Conservation (phyloP, 2,113 vertebrate genomes). For the Azemiops feae region DNA sequence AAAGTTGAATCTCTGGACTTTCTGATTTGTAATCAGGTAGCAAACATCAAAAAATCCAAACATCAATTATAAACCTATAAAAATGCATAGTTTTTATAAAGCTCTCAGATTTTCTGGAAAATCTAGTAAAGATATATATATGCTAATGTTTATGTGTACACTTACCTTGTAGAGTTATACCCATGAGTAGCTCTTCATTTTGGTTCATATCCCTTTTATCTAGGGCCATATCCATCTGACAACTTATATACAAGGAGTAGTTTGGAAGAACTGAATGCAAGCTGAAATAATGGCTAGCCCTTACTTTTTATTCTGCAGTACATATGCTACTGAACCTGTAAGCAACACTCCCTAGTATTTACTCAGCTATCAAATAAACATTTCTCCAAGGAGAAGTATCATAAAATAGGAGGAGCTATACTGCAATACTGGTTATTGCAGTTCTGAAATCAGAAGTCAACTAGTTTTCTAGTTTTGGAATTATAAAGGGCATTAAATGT, state of each 20-base stretch:
- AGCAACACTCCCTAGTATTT: slow-evolving; percentile 11
- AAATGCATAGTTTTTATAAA: slow-evolving; percentile 19
- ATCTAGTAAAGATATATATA: slow-evolving; percentile 1
- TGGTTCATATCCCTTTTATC: slow-evolving; percentile 56
- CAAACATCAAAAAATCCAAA: background rate
- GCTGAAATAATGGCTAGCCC: background rate
- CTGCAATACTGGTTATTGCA: background rate
- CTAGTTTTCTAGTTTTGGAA: background rate
- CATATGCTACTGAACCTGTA: slow-evolving; percentile 18
- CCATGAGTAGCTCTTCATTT: slow-evolving; percentile 68
- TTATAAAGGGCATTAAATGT: background rate
- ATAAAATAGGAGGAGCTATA: slow-evolving; percentile 56
- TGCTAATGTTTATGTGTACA: background rate
- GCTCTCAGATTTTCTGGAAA: background rate
- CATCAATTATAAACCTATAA: slow-evolving; percentile 15
- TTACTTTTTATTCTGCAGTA: background rate
- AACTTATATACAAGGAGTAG: background rate
- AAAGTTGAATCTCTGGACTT: background rate
- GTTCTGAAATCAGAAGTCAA: background rate
- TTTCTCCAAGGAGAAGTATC: slow-evolving; percentile 22
- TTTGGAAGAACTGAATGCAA: slow-evolving; percentile 30
- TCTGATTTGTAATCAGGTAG: background rate
- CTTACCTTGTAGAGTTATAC: slow-evolving; percentile 70
- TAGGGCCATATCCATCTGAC: slow-evolving; percentile 61
- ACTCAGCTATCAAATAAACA: slow-evolving; percentile 13